These are phyloP conservation scores for Sebastes trivittatus DNA, from an alignment of 2,797 vertebrate genomes.

Conservation along the genomic window DNA sequence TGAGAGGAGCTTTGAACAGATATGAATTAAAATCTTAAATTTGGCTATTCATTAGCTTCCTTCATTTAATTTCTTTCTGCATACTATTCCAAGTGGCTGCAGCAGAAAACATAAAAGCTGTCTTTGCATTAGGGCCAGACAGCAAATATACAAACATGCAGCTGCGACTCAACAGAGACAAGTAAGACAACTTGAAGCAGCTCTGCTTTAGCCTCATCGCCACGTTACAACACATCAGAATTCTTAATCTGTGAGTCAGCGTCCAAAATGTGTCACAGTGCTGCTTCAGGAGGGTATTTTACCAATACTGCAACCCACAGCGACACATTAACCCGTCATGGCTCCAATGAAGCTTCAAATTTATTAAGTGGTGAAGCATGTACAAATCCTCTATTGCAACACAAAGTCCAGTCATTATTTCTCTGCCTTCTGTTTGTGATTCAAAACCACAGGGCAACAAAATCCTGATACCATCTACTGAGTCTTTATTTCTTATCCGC, in stretches of 20 bases:
- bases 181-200: not conserved
- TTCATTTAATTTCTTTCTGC: not conserved
- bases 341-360: not conserved
- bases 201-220: not conserved
- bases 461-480: conserved; percentile 10
- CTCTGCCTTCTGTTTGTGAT: conserved; percentile 24
- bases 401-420: conserved; percentile 13
- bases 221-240: conserved; percentile 22
- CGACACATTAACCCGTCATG: not conserved
- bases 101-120: not conserved
- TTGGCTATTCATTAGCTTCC: not conserved
- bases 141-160: not conserved
- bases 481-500: not conserved
- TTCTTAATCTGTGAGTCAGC: conserved; percentile 21
- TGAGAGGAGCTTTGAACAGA: not conserved
- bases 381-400: conserved; percentile 16
- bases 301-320: not conserved
- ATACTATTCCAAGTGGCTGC: not conserved
- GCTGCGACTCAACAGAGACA: not conserved
- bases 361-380: not conserved
- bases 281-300: conserved; percentile 20
- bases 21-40: not conserved
- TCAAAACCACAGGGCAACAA: conserved; percentile 13
- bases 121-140: not conserved
- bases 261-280: not conserved